Conservation (phyloP, 2,797 vertebrate genomes). For the Naso thynnoides region DNA sequence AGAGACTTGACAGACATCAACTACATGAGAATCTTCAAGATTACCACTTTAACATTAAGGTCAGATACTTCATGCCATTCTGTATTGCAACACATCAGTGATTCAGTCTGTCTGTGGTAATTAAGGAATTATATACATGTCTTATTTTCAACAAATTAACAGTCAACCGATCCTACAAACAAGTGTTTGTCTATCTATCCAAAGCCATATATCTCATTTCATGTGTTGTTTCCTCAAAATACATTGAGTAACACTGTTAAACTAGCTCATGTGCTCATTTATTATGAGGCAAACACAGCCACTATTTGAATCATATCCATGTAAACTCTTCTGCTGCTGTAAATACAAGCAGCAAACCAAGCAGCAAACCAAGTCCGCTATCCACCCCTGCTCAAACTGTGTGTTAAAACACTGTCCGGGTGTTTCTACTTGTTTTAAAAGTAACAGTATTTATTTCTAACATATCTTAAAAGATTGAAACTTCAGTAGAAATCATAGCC, state of each 20-base stretch:
- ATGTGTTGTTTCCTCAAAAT: background rate
- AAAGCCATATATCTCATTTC: background rate
- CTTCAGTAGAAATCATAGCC: background rate
- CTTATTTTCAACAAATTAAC: background rate
- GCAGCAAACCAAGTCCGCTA: background rate
- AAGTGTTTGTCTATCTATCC: background rate
- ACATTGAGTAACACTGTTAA: background rate
- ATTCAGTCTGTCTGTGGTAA: background rate
- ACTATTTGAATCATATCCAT: background rate
- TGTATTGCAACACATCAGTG: background rate
- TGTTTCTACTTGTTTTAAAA: background rate
- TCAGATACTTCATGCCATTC: background rate
- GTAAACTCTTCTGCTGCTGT: background rate
- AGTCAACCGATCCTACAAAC: background rate
- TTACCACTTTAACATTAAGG: no score
- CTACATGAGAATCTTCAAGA: no score
- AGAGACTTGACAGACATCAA: no score
- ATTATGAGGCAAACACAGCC: background rate
- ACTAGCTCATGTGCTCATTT: background rate
- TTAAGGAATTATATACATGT: conserved; percentile 1
- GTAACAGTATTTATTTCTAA: background rate
- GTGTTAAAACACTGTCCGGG: background rate
- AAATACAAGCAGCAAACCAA: background rate
- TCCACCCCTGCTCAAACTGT: background rate
- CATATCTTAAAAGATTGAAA: background rate